Evolutionary conservation across 2,113 vertebrate genomes (phyloP), one percentile per base, ranked within the genome.

Genomic region (Todiramphus chloris): DNA sequence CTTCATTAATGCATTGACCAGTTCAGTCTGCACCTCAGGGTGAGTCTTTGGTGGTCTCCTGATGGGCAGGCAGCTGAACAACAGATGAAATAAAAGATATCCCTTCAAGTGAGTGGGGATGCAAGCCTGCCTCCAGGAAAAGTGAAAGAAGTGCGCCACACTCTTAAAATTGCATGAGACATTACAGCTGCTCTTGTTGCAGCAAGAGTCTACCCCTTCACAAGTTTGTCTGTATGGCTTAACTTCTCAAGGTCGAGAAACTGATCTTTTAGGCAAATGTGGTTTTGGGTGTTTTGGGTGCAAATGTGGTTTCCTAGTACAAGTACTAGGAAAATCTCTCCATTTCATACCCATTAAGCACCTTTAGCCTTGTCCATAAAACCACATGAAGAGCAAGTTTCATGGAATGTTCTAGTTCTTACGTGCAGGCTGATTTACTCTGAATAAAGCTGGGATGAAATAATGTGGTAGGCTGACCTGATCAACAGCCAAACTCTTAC

Each of bases 371-470:
- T 73, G 41, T 37, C 28, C 43, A 33, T 31, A 55, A 70, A 78
- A 62, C 24, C 46, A 31, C 12, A 11, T 0, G 2, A 59, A 55
- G 41, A 81, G 10, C 1, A 0, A 0, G 0, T 60, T 68, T 75
- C 11, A 27, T 50, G 46, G 27, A 58, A 48, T 1, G 0, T 19
- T 2, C 18, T 23, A 3, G 12, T 64, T 55, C 44, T 68, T 25
- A 39, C 44, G 19, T 60, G 46, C 37, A 48, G 44, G n/a, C 28
- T 66, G 53, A 31, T 37, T 73, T 56, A 8, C n/a, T n/a, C 73
- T 51, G 39, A 79, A 30, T 20, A 48, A 79, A 70, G 60, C 41
- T 37, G n/a, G 37, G 24, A 37, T 78, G 53, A 88, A 92, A 56
- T 19, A 16, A 51, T 2, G 19, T 25, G 55, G 7, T 44, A 64